Evolutionary conservation across 2,888 invertebrate genomes (phyloP), one percentile per base, ranked within the genome.

Genomic region (Amblyjoppa proteus): DNA sequence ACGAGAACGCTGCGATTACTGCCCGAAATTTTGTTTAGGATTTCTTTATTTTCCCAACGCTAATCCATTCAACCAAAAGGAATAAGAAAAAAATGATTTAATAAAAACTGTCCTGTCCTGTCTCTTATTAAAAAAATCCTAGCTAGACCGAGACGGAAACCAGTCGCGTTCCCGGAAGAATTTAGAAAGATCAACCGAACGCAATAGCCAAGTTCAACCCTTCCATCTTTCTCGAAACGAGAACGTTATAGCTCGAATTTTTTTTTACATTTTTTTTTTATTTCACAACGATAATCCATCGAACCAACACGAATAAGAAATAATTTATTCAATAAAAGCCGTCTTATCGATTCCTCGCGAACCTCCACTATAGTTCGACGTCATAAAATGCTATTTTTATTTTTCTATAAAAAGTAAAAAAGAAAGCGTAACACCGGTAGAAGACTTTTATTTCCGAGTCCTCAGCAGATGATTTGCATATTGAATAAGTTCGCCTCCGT

Each of bases 131-230:
- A 11, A 41, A 68, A 76, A 76, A 64, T 28, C 53, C 64, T 64
- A 38, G 66, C 4, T 38, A 38, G 9, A 16, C 66, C 16, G 51
- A 66, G 64, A 38, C 38, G 64, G 34, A 49, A 45, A 76, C 25
- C 51, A 38, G 38, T 31, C 51, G 13, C 66, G 64, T 75, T 75
- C 20, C 20, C 64, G 34, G 20, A 75, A 34, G 31, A 64, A 49
- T 64, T 75, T 49, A 11, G 31, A 20, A 49, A 64, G 2, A 68
- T 41, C n/a, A 13, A 4, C 38, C 28, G 31, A 61, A 41, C 41
- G 38, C 11, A 28, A 31, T n/a, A 53, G 6, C 0, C 28, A 20
- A 51, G 38, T 25, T 13, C 41, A 20, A 20, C 73, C 5, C 41
- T 58, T 51, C 31, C 34, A 34, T 16, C 6, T 28, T 34, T 34